Evolutionary conservation across 2,113 vertebrate species (phyloP).

Genomic region (Microtus richardsoni): DNA sequence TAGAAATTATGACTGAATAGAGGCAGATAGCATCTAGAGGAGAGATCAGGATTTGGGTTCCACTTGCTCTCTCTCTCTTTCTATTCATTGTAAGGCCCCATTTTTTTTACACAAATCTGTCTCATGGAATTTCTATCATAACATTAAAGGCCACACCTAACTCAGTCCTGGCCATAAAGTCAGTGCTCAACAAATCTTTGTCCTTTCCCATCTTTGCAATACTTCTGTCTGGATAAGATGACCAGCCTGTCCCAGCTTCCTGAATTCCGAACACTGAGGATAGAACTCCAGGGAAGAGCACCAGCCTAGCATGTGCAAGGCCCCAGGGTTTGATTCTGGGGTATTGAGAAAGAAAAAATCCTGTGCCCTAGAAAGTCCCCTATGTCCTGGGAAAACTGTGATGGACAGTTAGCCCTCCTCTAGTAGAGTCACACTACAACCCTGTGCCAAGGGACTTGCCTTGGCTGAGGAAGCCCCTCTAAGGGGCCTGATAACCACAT

Average conservation of each 20-base stretch:
- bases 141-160: background rate
- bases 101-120: background rate
- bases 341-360: background rate
- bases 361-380: background rate
- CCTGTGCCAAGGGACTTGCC: rapidly evolving
- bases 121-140: background rate
- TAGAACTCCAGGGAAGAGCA: background rate
- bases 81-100: background rate
- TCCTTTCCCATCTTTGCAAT: too few relatives aligned
- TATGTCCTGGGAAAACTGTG: background rate
- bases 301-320: background rate
- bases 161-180: background rate
- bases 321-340: background rate
- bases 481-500: background rate
- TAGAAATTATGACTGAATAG: background rate
- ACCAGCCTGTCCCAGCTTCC: background rate
- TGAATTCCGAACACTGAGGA: background rate
- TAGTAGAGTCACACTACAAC: too few relatives aligned
- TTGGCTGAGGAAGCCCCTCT: background rate
- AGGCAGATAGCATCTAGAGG: rapidly evolving
- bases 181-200: too few relatives aligned
- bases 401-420: rapidly evolving
- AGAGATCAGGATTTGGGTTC: background rate
- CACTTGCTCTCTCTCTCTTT: rapidly evolving
- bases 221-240: background rate